These are phyloP conservation scores for Eciton burchellii DNA, from an alignment of 1,140 invertebrate species.

Conservation along the genomic window DNA sequence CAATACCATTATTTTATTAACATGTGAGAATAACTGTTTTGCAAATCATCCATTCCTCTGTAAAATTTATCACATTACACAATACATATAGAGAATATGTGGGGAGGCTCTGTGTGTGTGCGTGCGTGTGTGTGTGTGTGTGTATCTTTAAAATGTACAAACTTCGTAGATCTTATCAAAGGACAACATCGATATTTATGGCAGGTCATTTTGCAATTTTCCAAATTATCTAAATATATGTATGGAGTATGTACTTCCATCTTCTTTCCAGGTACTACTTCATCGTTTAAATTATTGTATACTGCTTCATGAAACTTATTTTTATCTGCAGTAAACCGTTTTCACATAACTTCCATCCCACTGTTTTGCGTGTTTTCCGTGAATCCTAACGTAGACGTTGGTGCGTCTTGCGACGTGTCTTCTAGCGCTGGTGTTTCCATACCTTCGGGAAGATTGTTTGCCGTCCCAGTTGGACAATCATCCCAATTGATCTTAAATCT, in stretches of 20 bases:
- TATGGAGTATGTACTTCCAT: constrained; percentile 40
- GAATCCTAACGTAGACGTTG: constrained; percentile 81
- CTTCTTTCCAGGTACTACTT: constrained; percentile 70
- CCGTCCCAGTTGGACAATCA: constrained; percentile 87
- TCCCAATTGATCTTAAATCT: constrained; percentile 99
- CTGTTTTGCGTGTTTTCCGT: constrained; percentile 84
- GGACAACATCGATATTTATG: constrained; percentile 15
- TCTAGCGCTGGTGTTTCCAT: constrained; percentile 81
- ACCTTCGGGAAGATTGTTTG: constrained; percentile 76
- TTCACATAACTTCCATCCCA: constrained; percentile 85
- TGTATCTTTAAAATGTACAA: constrained; percentile 21
- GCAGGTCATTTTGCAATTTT: constrained; percentile 50
- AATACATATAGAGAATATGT: too few species aligned
- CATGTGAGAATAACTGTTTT: background rate
- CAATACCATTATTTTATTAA: constrained; percentile 23
- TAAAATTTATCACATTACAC: constrained; percentile 48
- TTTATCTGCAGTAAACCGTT: constrained; percentile 34
- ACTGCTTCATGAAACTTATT: constrained; percentile 11
- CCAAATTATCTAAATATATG: constrained; percentile 67
- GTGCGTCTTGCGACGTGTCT: constrained; percentile 79
- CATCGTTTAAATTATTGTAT: constrained; percentile 59
- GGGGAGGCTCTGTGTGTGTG: too few species aligned
- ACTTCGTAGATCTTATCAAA: constrained; percentile 22
- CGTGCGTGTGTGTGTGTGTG: too few species aligned
- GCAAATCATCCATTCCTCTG: background rate